phyloP scores from a whole-genome alignment of 1,140 invertebrate genomes.

The Pseudoatta argentina region DNA sequence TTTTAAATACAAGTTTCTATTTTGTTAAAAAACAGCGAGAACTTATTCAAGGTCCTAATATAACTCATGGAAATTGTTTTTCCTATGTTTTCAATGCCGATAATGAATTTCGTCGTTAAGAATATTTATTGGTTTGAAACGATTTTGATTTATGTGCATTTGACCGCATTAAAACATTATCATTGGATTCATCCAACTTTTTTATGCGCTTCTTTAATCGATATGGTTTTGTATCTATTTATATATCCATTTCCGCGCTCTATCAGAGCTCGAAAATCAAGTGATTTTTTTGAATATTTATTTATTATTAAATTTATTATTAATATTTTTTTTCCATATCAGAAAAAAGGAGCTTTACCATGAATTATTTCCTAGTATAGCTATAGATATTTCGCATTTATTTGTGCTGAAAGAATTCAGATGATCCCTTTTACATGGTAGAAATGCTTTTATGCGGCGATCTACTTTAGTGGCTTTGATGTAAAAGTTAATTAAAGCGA shows the following conservation, averaged over 20 bases:
- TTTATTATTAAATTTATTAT: constrained; percentile 27
- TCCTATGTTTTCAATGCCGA: background rate
- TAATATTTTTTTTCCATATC: background rate
- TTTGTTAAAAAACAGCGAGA: no score
- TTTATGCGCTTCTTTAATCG: background rate
- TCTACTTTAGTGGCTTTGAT: constrained; percentile 56
- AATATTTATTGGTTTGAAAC: constrained; percentile 54
- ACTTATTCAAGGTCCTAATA: no score
- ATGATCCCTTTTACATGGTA: background rate
- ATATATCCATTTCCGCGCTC: background rate
- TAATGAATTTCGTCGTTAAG: background rate
- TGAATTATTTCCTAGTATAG: background rate
- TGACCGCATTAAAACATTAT: constrained; percentile 21
- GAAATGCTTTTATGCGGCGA: constrained; percentile 17
- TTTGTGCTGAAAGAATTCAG: constrained; percentile 19
- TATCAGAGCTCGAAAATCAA: background rate
- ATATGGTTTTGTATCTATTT: background rate
- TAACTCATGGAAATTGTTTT: background rate
- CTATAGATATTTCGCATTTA: background rate
- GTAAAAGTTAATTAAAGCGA: constrained; percentile 71
- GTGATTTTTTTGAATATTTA: background rate
- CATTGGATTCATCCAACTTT: background rate
- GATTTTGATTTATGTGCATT: constrained; percentile 47
- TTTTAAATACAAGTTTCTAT: no score
- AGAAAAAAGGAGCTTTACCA: background rate